Base-by-base conservation (phyloP, 2,888 invertebrate genomes). In the Drosophila peninsularis region DNA sequence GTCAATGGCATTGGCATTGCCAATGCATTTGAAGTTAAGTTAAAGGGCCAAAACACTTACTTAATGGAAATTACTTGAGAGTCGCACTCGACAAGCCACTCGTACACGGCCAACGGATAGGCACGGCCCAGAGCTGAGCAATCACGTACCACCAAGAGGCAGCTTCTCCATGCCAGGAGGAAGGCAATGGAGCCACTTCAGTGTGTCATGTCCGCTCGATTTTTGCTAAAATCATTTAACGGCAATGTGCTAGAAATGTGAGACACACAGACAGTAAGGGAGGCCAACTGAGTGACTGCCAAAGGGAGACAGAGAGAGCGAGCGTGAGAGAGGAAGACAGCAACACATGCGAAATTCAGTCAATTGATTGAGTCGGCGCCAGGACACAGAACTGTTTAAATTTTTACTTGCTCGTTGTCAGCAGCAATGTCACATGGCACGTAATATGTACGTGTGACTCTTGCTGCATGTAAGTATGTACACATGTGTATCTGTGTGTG, bases 201-300 rank as follows among this genome's bases (percentile, higher is more conserved):
- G 75, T 87, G 81, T 88, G 85, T 87, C 89, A 84, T 87, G 89
- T 86, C 84, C 80, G 76, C 78, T 87, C 76, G 86, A 89, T 82
- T 86, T 84, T 87, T 85, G 80, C 85, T 87, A 84, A 89, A 89
- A 89, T 85, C 89, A 89, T 88, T 85, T 85, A 89, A 82, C 82
- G 69, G 68, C 80, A 71, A 70, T 85, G 88, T 88, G 82, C 70
- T 68, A 65, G 82, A 87, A 66, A 79, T 83, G 74, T 52, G 69
- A 88, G 85, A 79, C 62, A 30, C 14, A 27, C 49, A 66, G 55
- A 62, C 11, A 50, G 30, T 34, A 5, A 41, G 5, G 55, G n/a
- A 62, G 13, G 10, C n/a, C 17, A 14, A 5, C 44, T 10, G 44
- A 44, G 44, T 24, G 24, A 10, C 1, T 24, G 62, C 14, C 6